These are phyloP conservation scores for Hyppa rectilinea DNA, from an alignment of 2,888 invertebrate genomes.

Conservation along the genomic window DNA sequence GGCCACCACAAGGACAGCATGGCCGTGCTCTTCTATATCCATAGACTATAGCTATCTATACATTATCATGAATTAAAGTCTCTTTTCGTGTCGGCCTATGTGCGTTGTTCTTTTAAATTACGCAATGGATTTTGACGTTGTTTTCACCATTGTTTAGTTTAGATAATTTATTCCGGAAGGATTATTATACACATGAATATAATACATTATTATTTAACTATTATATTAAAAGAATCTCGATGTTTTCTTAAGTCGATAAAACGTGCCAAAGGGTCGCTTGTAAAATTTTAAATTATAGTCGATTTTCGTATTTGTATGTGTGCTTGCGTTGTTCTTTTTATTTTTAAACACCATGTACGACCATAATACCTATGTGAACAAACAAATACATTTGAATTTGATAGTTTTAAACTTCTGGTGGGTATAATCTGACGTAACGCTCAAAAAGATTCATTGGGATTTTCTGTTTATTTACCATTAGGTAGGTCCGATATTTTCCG, in stretches of 20 bases:
- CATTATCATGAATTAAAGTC: not conserved
- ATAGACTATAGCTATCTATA: not conserved
- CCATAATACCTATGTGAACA: no score
- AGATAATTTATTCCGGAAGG: not conserved
- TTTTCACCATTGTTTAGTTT: not conserved
- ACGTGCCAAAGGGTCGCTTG: no score
- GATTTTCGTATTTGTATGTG: no score
- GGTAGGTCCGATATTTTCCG: not conserved
- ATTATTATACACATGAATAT: no score
- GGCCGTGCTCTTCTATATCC: constrained; percentile 60
- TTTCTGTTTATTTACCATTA: constrained; percentile 33
- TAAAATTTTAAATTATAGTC: no score
- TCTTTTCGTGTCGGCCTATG: not conserved
- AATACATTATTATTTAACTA: no score
- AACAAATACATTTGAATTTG: no score
- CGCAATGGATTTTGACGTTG: not conserved
- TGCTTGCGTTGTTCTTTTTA: no score
- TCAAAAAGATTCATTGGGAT: not conserved
- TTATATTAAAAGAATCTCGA: not conserved
- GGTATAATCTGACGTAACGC: constrained; percentile 20
- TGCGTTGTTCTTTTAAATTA: not conserved
- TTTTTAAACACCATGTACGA: no score
- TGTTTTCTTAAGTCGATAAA: not conserved
- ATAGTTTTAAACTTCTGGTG: constrained; percentile 27
- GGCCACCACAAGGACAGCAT: constrained; percentile 73